Evolutionary conservation across 1,140 invertebrate species (phyloP).

Genomic region (Limonius californicus): DNA sequence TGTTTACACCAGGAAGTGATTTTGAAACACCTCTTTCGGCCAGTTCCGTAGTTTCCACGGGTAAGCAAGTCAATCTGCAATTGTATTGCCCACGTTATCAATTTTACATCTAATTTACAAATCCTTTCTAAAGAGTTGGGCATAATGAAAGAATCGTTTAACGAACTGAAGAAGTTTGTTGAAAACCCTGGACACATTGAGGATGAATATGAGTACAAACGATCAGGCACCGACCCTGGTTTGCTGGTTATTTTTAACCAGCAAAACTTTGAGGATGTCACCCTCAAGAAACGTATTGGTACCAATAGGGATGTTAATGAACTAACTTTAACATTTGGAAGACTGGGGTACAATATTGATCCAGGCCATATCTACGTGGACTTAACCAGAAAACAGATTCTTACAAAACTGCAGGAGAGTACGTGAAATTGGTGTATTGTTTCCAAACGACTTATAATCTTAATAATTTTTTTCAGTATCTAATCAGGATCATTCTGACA

Average conservation of each 20-base stretch:
- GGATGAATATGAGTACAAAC: conserved; percentile 30
- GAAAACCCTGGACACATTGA: background rate
- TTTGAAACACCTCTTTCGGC: too few relatives aligned
- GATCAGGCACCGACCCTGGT: conserved; percentile 32
- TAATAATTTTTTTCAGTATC: conserved; percentile 25
- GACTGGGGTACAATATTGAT: conserved; percentile 35
- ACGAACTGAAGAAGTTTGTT: background rate
- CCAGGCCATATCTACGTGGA: conserved; percentile 25
- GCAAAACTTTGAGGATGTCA: conserved; percentile 21
- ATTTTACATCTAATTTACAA: too few relatives aligned
- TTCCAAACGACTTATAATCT: too few relatives aligned
- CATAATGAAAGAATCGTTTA: background rate
- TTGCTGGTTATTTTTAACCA: conserved; percentile 40
- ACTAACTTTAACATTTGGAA: conserved; percentile 29
- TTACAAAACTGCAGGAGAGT: conserved; percentile 24
- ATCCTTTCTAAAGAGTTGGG: too few relatives aligned
- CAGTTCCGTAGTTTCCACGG: too few relatives aligned
- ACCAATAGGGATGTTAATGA: conserved; percentile 35
- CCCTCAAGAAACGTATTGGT: conserved; percentile 19
- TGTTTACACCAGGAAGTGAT: too few relatives aligned
- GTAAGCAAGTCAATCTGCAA: too few relatives aligned
- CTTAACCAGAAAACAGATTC: conserved; percentile 18
- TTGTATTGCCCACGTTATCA: too few relatives aligned
- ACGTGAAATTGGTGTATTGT: conserved; percentile 5
- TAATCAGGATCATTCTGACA: conserved; percentile 19